Base-by-base conservation (phyloP, 1,140 invertebrate genomes). In the Drosophila pruinosa region DNA sequence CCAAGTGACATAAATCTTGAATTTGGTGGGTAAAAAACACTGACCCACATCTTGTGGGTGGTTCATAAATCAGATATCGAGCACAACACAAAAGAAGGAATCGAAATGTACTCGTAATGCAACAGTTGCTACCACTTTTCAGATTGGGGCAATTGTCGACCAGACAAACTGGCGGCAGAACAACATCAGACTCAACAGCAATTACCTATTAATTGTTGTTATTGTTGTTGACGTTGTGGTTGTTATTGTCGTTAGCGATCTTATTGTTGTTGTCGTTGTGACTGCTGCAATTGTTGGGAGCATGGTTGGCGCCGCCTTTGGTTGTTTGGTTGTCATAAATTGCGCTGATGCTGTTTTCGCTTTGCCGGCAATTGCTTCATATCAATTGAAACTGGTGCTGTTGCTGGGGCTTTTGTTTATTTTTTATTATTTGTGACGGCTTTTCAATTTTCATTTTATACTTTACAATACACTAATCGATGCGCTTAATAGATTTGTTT, bases 121-220 rank as follows among this genome's bases (percentile, higher is more conserved):
- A 86, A 85, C 65, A 78, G 45, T 69, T 65, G 52, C 48, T 53
- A 38, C 43, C 57, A 21, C 53, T 62, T 50, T 36, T 22, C n/a
- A 28, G 48, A 38, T 56, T 85, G 64, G 45, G 64, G 80, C 81
- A 86, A 86, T 76, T 53, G 14, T 21, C 19, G 53, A 58, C 26
- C 63, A 59, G 63, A 68, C 54, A 62, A 65, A 69, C 70, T 72
- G 63, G 43, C 70, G 68, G 56, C 70, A 72, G 63, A 71, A 71
- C 70, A 54, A 43, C 43, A 19, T n/a, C 50, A 64, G 50, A 63
- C 47, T 73, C 70, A 61, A 57, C 78, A 50, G 59, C 75, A 88
- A 88, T 88, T 88, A 88, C 56, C 76, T 88, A 88, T 88, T 88
- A 88, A 88, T 85, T 85, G 54, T 73, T 63, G 63, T 50, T 72